A percentile compares a stretch with the other conserved stretches of the same genome.
phyloP scores from a whole-genome alignment of 2,797 vertebrate genomes.

The Pangasius macronema region DNA sequence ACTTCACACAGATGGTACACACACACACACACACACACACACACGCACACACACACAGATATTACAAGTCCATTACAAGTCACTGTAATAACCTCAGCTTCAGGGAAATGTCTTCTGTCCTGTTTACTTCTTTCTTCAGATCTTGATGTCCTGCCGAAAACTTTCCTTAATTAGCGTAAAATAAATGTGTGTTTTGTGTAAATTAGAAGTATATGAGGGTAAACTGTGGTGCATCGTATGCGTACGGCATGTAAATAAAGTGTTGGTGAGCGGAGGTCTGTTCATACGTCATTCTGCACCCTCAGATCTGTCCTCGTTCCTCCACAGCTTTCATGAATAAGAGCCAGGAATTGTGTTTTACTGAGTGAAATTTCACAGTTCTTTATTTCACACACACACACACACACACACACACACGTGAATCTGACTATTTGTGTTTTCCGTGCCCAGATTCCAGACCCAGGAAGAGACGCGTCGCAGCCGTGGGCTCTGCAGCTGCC shows the following conservation, averaged over 20 bases:
- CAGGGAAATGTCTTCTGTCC: background rate
- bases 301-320: background rate
- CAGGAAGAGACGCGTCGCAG: background rate
- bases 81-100: background rate
- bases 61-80: background rate
- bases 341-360: background rate
- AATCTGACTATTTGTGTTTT: background rate
- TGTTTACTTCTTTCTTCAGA: background rate
- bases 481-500: background rate
- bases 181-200: background rate
- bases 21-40: background rate
- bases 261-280: background rate
- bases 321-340: too few species aligned
- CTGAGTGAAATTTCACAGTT: background rate
- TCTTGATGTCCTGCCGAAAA: too few species aligned
- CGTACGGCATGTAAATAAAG: background rate
- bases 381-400: background rate
- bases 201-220: background rate
- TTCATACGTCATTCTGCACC: background rate
- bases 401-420: too few species aligned
- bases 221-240: background rate
- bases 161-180: background rate
- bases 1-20: conserved; percentile 82
- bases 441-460: background rate
- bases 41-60: background rate